phyloP scores from a whole-genome alignment of 53 echinoderm and acorn worm species.

The Apostichopus leukothele region DNA sequence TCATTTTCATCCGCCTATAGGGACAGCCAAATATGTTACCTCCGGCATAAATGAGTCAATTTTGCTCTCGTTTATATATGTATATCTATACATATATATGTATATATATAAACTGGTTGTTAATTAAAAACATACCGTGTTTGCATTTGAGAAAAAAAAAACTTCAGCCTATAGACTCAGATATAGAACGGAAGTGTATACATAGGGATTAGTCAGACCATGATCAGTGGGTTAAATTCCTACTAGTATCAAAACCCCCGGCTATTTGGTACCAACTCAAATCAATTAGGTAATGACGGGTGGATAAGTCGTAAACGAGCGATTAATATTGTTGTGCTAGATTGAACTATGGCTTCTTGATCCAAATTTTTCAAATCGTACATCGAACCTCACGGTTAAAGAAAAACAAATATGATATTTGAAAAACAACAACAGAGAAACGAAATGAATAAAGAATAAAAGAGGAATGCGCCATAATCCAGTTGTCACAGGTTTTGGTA shows the following conservation, averaged over 20 bases:
- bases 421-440: too few species aligned
- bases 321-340: neutral
- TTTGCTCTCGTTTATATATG: conserved; percentile 1
- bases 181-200: neutral
- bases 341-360: neutral
- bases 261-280: conserved; percentile 29
- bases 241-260: neutral
- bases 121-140: conserved; percentile 48
- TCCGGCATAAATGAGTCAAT: conserved; percentile 41
- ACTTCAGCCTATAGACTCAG: neutral
- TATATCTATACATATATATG: neutral
- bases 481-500: too few species aligned
- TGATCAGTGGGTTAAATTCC: neutral
- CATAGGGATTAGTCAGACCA: conserved; percentile 14
- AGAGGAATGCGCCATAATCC: too few species aligned
- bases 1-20: conserved; percentile 38
- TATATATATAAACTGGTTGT: conserved; percentile 30
- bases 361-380: neutral
- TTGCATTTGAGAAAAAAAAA: conserved; percentile 1
- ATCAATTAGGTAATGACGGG: conserved; percentile 16
- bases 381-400: too few species aligned
- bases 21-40: conserved; percentile 47
- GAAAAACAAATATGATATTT: too few species aligned
- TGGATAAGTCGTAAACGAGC: neutral
- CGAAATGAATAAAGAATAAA: too few species aligned